Base-by-base conservation (phyloP, 1,140 invertebrate genomes). In the Euwallacea fornicatus region DNA sequence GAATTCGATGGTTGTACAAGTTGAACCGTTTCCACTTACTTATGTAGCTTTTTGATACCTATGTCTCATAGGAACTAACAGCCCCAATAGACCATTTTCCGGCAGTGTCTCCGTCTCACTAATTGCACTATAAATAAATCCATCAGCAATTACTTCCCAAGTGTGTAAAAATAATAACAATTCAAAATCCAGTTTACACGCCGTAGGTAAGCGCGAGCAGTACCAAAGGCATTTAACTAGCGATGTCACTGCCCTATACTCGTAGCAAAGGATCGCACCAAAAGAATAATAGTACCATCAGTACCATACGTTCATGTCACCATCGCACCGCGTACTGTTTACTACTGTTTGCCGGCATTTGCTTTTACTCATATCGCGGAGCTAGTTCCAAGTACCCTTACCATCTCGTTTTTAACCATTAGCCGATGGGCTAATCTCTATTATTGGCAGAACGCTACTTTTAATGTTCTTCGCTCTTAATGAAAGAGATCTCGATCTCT, bases 211-310 rank as follows among this genome's bases (percentile, higher is more conserved):
- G 7, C 54, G 63, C 63, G 54, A 67, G 43, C 58, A 54, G 47
- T 61, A 60, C 70, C 56, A 72, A 62, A 66, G 54, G 62, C 62
- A 56, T 65, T 65, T 71, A 71, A 64, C 64, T 66, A 66, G 63
- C 56, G 64, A 66, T 72, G 70, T 72, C 70, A 72, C 70, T 72
- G 70, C 70, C 70, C 70, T 72, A 66, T 66, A 67, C 63, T 55
- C 64, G 62, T 72, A 72, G 55, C 58, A 53, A 66, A 67, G 69
- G 64, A 72, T 66, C 60, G 70, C 61, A 66, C 70, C 56, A 61
- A 70, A 70, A 65, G 66, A 69, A 69, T 69, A 69, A 69, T 69
- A 69, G 66, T 69, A 69, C 66, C 66, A 61, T 69, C 43, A 69
- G 67, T 69, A 69, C 67, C 58, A 66, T 64, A 70, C 68, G 68